A percentile compares a stretch with the other conserved stretches of the same genome.
phyloP scores from a whole-genome alignment of 2,888 invertebrate species.

The Pristionchus fissidentatus region DNA sequence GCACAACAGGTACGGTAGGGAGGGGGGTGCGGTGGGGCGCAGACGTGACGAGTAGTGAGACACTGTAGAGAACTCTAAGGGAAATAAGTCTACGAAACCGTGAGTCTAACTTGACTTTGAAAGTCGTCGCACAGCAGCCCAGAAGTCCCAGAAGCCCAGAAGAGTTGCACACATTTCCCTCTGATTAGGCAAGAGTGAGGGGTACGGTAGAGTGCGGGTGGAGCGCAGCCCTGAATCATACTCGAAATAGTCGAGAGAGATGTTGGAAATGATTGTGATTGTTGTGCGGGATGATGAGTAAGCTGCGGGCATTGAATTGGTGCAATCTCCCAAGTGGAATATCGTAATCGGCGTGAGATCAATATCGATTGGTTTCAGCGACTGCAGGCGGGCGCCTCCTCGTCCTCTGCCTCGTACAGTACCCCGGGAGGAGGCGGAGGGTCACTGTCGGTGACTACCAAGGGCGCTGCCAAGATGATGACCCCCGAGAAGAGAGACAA shows the following conservation, averaged over 20 bases:
- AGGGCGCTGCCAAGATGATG: conserved; percentile 49
- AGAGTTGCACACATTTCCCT: too few species aligned
- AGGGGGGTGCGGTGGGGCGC: neutral
- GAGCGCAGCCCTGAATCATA: too few species aligned
- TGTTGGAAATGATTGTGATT: neutral
- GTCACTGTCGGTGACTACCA: conserved; percentile 42
- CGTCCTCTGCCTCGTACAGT: conserved; percentile 17
- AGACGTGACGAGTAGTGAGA: conserved; percentile 46
- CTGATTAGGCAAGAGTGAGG: neutral
- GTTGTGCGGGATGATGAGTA: conserved; percentile 2
- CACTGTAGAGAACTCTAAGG: neutral
- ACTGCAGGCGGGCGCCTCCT: conserved; percentile 6
- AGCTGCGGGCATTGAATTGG: neutral
- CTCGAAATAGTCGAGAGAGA: neutral
- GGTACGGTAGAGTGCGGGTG: too few species aligned
- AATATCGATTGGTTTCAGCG: conserved; percentile 7
- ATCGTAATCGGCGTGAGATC: neutral
- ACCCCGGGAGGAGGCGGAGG: conserved; percentile 24
- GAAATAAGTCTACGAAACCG: too few species aligned
- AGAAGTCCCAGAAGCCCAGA: too few species aligned
- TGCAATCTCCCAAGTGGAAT: neutral
- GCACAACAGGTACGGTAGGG: conserved; percentile 41
- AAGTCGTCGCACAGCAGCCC: too few species aligned
- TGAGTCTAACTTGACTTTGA: too few species aligned
- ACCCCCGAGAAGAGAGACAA: conserved; percentile 67